phyloP scores from a whole-genome alignment of 2,888 invertebrate species.

The Anticlea derivata region DNA sequence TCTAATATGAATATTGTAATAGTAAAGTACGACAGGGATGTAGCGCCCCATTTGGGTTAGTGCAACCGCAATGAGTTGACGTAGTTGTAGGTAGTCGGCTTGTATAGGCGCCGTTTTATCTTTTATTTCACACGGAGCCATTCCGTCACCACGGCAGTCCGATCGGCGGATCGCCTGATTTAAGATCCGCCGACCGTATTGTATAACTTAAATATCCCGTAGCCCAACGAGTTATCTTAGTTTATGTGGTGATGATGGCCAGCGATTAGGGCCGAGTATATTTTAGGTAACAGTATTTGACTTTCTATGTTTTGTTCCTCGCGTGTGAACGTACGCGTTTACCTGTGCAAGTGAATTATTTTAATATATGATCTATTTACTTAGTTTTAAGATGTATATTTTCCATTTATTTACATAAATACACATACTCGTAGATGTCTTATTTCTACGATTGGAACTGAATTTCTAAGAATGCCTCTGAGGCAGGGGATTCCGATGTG shows the following conservation, averaged over 20 bases:
- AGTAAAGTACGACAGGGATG: slow-evolving; percentile 46
- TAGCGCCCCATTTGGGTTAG: slow-evolving; percentile 30
- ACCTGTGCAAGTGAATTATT: slow-evolving; percentile 45
- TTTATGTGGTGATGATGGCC: background rate
- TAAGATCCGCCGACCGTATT: no score
- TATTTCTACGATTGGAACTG: slow-evolving; percentile 7
- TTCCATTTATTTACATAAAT: slow-evolving; percentile 34
- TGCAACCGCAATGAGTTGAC: slow-evolving; percentile 35
- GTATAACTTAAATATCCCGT: no score
- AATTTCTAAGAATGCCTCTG: slow-evolving; percentile 15
- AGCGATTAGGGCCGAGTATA: slow-evolving; percentile 10
- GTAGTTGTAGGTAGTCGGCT: slow-evolving; percentile 1
- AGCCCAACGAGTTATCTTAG: background rate
- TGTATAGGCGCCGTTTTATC: background rate
- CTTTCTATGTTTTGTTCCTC: slow-evolving; percentile 63
- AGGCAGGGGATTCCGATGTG: slow-evolving; percentile 21
- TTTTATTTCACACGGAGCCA: background rate
- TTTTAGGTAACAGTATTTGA: slow-evolving; percentile 67
- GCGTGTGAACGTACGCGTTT: slow-evolving; percentile 38
- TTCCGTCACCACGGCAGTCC: background rate
- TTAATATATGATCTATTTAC: slow-evolving; percentile 38
- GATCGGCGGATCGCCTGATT: no score
- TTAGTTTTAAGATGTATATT: slow-evolving; percentile 39
- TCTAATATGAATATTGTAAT: slow-evolving; percentile 46
- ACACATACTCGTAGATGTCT: slow-evolving; percentile 10